Conservation (phyloP, 1,140 invertebrate genomes). For the Drosophila bocki region DNA sequence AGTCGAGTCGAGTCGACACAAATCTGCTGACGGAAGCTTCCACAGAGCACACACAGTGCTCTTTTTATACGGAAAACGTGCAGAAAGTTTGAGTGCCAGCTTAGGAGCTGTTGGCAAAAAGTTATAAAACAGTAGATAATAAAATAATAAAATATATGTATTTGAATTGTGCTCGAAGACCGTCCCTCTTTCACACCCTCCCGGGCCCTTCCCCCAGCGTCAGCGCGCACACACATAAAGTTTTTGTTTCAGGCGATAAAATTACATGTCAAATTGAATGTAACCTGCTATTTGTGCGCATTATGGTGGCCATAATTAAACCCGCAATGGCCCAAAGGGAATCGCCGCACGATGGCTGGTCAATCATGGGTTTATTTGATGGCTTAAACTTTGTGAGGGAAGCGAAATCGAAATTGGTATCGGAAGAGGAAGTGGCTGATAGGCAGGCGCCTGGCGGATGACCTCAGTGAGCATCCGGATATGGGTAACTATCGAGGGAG, state of each 20-base stretch:
- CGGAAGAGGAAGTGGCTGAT: neutral
- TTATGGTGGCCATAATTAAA: constrained; percentile 77
- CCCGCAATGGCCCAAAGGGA: constrained; percentile 30
- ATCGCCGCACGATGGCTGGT: constrained; percentile 70
- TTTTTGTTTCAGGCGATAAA: constrained; percentile 76
- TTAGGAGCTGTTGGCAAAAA: constrained; percentile 68
- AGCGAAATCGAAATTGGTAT: constrained; percentile 26
- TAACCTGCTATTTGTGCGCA: constrained; percentile 81
- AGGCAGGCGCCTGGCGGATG: constrained; percentile 62
- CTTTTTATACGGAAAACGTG: constrained; percentile 83
- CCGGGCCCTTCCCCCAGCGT: neutral
- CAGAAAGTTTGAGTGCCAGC: constrained; percentile 82
- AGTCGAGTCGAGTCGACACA: constrained; percentile 50
- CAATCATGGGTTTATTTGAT: constrained; percentile 80
- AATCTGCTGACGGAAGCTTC: constrained; percentile 82
- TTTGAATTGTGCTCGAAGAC: constrained; percentile 73
- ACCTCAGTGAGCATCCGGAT: constrained; percentile 53
- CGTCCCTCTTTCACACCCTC: constrained; percentile 8
- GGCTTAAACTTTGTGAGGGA: constrained; percentile 56
- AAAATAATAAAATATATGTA: constrained; percentile 84
- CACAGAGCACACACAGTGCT: constrained; percentile 39
- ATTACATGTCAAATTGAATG: constrained; percentile 83
- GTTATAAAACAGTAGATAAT: constrained; percentile 84
- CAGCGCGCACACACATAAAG: constrained; percentile 38
- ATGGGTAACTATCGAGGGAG: neutral